phyloP scores from a whole-genome alignment of 37 sponge, comb jelly and placozoan genomes.

The Oopsacas minuta region DNA sequence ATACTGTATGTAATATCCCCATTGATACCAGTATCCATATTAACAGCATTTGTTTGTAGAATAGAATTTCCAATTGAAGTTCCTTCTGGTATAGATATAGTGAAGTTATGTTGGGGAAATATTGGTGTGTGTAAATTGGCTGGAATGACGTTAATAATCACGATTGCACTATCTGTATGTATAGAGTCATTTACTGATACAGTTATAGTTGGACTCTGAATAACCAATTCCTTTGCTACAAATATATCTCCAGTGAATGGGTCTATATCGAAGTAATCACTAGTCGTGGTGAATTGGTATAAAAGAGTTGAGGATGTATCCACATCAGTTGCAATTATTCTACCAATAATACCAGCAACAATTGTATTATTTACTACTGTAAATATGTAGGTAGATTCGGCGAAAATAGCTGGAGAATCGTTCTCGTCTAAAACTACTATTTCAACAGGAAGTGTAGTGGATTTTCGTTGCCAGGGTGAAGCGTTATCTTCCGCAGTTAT shows the following conservation, averaged over 20 bases:
- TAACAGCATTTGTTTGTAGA: not conserved
- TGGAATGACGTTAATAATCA: not conserved
- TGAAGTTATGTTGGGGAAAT: not conserved
- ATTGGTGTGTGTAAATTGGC: not conserved
- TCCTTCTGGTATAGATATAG: not conserved
- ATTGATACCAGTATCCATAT: not conserved
- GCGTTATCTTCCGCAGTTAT: slow-evolving; percentile 19
- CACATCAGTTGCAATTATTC: not conserved
- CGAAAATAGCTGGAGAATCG: not conserved
- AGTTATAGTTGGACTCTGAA: not conserved
- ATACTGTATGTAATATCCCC: not conserved
- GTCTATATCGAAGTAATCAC: not conserved
- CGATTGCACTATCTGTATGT: not conserved
- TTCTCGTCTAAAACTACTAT: not conserved
- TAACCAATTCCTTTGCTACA: not conserved
- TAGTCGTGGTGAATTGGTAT: not conserved
- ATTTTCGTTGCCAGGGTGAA: not conserved
- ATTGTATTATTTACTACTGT: not conserved
- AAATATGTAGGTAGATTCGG: not conserved
- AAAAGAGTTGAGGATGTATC: not conserved
- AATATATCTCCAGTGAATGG: not conserved
- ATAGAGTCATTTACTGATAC: not conserved
- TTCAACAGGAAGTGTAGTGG: not conserved
- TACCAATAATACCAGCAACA: not conserved
- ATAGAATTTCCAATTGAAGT: not conserved